These are phyloP conservation scores for cattle (Bos taurus) DNA, from an alignment of 2,113 vertebrate species.

Conservation along the genomic window DNA sequence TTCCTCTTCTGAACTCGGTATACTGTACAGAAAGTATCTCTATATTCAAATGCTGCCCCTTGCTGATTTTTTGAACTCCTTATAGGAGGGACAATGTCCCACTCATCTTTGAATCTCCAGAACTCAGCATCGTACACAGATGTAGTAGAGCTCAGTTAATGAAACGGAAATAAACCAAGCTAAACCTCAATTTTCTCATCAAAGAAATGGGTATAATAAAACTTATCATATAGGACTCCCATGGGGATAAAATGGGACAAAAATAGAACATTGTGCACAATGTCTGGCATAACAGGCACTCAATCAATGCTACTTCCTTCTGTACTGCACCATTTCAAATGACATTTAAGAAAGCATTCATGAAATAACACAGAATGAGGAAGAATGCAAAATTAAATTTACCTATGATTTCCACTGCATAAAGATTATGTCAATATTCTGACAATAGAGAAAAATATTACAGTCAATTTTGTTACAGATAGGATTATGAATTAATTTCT, in stretches of 20 bases:
- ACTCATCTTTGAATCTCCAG: not conserved
- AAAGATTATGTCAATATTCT: slow-evolving; percentile 13
- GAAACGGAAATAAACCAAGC: not conserved
- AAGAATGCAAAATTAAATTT: slow-evolving; percentile 12
- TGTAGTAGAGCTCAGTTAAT: not conserved
- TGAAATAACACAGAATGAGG: not conserved
- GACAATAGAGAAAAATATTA: slow-evolving; percentile 9
- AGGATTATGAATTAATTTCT: not conserved
- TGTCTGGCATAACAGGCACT: not conserved
- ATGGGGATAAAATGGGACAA: not conserved
- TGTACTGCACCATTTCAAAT: not conserved
- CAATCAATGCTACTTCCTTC: not conserved
- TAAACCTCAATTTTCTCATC: not conserved
- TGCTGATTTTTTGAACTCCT: not conserved
- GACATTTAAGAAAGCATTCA: not conserved
- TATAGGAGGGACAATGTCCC: not conserved
- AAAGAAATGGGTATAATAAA: not conserved
- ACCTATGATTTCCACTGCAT: not conserved
- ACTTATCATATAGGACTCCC: not conserved
- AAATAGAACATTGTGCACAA: not conserved
- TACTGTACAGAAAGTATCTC: not conserved
- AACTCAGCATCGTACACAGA: not conserved
- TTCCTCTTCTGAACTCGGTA: not conserved
- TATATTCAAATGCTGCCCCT: not conserved
- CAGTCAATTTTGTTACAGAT: not conserved